Base-by-base conservation (phyloP, 2,797 vertebrate species). In the Amblyraja radiata region DNA sequence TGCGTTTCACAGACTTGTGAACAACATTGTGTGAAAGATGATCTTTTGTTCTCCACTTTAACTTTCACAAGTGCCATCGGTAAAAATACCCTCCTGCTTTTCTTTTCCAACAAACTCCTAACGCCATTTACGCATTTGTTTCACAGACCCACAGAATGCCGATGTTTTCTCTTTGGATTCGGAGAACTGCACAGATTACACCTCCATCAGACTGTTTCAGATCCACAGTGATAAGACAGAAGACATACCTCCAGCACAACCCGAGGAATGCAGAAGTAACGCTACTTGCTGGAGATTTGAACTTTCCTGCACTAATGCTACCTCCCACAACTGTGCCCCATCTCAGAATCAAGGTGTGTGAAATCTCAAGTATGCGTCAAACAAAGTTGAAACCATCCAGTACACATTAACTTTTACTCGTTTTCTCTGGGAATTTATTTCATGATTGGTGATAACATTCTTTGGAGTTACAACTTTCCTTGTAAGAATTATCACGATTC, bases 331-430 rank as follows among this genome's bases (percentile, higher is more conserved):
- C 28, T 36, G 84, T 88, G 61, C 21, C n/a, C 61, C 1, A 68
- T 21, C 21, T 88, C 84, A 88, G n/a, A 36, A 68, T 88, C 61
- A 88, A 68, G 84, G 84, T 88, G n/a, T 7, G 84, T 88, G 63
- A 32, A 61, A 28, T 65, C 58, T 28, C 84, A 86, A 86, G 83
- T 8, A 86, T 7, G 3, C 83, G 7, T 86, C 25, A 86, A 86
- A 65, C 5, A 10, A 36, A 88, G 36, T 13, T 88, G n/a, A 36
- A 88, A 68, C n/a, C 32, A 36, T 36, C 61, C 63, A 10, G 6
- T 21, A 13, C 16, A 16, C 14, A 86, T 63, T 63, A n/a, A 5
- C 7, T 63, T 86, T 76, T 16, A 68, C n/a, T 63, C 63, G 46
- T 46, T 68, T 6, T 88, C 32, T 14, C 18, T 36, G 61, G 61